Percentiles rank a stretch among this genome's conserved stretches.
phyloP scores from a whole-genome alignment of 1,140 invertebrate genomes.

The Tachypleus tridentatus region DNA sequence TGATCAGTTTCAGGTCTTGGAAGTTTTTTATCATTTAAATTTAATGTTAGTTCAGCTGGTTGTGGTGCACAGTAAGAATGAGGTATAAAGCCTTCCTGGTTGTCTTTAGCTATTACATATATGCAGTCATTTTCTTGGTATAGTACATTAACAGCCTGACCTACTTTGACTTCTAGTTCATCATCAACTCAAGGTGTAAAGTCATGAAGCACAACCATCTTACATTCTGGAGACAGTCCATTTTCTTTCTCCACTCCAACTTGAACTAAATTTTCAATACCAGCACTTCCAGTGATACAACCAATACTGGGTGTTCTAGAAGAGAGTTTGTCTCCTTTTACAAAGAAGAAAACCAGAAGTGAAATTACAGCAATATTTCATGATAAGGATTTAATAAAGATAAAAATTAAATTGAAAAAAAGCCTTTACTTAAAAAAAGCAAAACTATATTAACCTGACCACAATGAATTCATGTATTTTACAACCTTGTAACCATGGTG shows the following conservation, averaged over 20 bases:
- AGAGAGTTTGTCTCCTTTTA: constrained; percentile 57
- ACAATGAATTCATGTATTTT: too few species aligned
- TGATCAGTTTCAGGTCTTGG: constrained; percentile 44
- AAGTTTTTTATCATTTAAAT: constrained; percentile 63
- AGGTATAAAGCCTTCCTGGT: constrained; percentile 80
- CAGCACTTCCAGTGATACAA: constrained; percentile 84
- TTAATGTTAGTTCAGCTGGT: constrained; percentile 55
- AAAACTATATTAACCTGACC: too few species aligned
- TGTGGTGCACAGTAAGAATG: constrained; percentile 82
- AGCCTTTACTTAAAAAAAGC: too few species aligned
- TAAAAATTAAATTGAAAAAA: too few species aligned
- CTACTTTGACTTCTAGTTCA: constrained; percentile 67
- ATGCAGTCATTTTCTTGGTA: constrained; percentile 95
- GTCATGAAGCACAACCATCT: constrained; percentile 90
- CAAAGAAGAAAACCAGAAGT: constrained; percentile 29
- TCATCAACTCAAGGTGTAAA: constrained; percentile 91
- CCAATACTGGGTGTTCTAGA: constrained; percentile 54
- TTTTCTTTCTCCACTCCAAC: constrained; percentile 86
- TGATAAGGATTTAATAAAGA: too few species aligned
- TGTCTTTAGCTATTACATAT: constrained; percentile 80
- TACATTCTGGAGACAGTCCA: constrained; percentile 69
- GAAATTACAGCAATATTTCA: too few species aligned
- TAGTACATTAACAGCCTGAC: constrained; percentile 74
- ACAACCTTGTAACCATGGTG: too few species aligned
- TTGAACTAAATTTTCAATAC: constrained; percentile 83